phyloP scores from a whole-genome alignment of 2,888 invertebrate genomes.

The Lordiphosa andalusiaca region DNA sequence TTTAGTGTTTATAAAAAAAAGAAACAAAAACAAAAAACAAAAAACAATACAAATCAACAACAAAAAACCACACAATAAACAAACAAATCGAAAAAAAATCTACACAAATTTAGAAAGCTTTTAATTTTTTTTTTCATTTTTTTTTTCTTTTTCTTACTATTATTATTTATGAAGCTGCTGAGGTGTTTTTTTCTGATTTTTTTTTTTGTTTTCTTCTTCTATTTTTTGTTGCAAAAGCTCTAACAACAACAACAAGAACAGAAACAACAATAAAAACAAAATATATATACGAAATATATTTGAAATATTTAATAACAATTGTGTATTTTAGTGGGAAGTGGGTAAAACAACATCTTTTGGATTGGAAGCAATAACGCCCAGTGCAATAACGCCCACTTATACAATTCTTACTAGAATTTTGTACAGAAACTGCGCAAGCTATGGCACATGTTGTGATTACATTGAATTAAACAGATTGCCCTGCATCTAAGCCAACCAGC shows the following conservation, averaged over 20 bases:
- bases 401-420: too few species aligned
- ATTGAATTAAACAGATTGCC: too few species aligned
- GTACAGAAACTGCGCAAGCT: too few species aligned
- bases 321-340: not conserved
- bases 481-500: too few species aligned
- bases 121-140: not conserved
- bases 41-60: constrained; percentile 18
- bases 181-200: constrained; percentile 2
- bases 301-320: constrained; percentile 2
- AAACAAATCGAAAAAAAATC: constrained; percentile 9
- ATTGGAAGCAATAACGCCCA: too few species aligned
- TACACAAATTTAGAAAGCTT: constrained; percentile 32
- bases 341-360: too few species aligned
- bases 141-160: constrained; percentile 3
- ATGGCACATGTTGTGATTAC: too few species aligned
- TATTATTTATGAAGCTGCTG: constrained; percentile 7
- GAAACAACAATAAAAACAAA: constrained; percentile 25
- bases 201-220: constrained; percentile 3
- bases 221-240: constrained; percentile 16
- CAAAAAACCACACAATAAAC: constrained; percentile 32
- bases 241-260: constrained; percentile 24
- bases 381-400: too few species aligned
- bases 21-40: constrained; percentile 22
- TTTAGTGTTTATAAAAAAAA: constrained; percentile 49
- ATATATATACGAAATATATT: constrained; percentile 29